Conservation (phyloP, 1,140 invertebrate genomes). For the Drosophila seguyi region DNA sequence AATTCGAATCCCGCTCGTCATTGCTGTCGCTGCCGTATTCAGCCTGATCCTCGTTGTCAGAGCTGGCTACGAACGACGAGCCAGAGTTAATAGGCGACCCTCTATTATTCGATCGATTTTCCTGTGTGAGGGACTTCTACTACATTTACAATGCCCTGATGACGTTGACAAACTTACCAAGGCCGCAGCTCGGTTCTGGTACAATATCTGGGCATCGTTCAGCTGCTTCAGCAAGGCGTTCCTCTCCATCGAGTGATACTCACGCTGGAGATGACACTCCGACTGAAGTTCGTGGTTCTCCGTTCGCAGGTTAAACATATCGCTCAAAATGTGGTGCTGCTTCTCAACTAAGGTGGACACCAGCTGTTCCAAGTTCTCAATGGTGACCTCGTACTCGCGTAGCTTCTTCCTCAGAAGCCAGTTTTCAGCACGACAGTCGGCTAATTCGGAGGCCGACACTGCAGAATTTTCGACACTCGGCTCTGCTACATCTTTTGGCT, state of each 20-base stretch:
- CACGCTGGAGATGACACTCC: constrained; percentile 64
- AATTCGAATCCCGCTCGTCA: constrained; percentile 8
- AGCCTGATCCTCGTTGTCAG: neutral
- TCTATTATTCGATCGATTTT: neutral
- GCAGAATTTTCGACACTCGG: neutral
- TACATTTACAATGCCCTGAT: neutral
- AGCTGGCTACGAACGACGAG: neutral
- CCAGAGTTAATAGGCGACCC: constrained; percentile 4
- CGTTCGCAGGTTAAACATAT: constrained; percentile 59
- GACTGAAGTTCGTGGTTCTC: constrained; percentile 59
- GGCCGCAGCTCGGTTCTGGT: neutral
- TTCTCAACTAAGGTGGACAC: constrained; percentile 67
- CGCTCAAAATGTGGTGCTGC: constrained; percentile 61
- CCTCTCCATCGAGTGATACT: constrained; percentile 74
- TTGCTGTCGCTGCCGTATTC: constrained; percentile 8
- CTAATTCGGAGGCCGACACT: constrained; percentile 61
- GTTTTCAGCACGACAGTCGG: constrained; percentile 58
- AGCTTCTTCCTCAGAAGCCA: constrained; percentile 74
- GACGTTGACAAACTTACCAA: constrained; percentile 15
- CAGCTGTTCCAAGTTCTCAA: constrained; percentile 68
- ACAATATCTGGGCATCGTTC: constrained; percentile 46
- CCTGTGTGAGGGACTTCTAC: neutral
- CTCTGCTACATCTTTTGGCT: neutral
- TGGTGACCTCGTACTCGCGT: constrained; percentile 50
- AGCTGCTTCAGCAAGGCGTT: constrained; percentile 65